These are phyloP conservation scores for Melinopterus prodromus DNA, from an alignment of 2,888 invertebrate genomes.

Conservation along the genomic window DNA sequence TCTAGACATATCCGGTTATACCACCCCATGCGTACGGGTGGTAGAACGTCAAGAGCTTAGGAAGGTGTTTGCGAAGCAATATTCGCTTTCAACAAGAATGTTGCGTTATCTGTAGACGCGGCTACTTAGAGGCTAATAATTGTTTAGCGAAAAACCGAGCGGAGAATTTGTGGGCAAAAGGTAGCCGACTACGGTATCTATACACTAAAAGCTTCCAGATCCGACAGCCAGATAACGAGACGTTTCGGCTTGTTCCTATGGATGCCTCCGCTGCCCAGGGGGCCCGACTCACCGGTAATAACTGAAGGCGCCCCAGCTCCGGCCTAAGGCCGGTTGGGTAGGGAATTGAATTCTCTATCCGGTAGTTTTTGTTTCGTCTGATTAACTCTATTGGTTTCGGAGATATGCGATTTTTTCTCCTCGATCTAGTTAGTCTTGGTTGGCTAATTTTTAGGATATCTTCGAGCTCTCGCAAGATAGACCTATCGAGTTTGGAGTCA, in stretches of 20 bases:
- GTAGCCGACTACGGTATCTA: neutral
- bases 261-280: neutral
- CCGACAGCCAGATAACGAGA: neutral
- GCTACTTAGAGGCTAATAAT: slow-evolving; percentile 4
- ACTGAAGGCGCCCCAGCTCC: neutral
- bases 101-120: neutral
- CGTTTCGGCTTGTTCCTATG: neutral
- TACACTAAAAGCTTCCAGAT: slow-evolving; percentile 4
- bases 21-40: neutral
- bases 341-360: neutral
- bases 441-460: neutral
- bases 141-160: neutral
- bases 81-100: slow-evolving; percentile 4
- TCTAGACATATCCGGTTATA: neutral
- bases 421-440: neutral
- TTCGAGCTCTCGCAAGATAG: neutral
- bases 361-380: neutral
- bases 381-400: neutral
- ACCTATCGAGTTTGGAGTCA: neutral
- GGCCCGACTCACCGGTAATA: neutral
- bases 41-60: neutral
- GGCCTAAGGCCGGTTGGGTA: neutral
- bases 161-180: slow-evolving; percentile 4
- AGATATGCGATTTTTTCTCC: neutral
- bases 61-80: neutral